Conservation (phyloP, 2,888 invertebrate genomes). For the Acanthosepion pharaonis region DNA sequence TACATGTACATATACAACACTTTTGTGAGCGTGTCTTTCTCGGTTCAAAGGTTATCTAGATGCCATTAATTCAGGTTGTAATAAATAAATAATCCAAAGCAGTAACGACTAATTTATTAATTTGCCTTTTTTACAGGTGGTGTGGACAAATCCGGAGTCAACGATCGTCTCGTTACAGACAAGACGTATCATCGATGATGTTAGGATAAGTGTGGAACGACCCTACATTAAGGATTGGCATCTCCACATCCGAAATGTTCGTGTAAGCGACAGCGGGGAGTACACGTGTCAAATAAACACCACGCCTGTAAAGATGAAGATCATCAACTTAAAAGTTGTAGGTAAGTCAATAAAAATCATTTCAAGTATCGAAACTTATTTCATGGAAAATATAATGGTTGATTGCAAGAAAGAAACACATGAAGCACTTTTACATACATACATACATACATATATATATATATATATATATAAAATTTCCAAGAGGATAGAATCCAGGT, state of each 20-base stretch:
- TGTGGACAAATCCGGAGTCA: slow-evolving; percentile 67
- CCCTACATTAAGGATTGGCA: slow-evolving; percentile 69
- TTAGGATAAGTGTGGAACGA: slow-evolving; percentile 67
- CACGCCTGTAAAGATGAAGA: slow-evolving; percentile 65
- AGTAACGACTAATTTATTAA: background rate
- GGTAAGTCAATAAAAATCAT: slow-evolving; percentile 58
- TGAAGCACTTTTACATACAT: too few species aligned
- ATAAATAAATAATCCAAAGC: background rate
- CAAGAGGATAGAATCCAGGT: too few species aligned
- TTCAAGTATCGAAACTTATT: too few species aligned
- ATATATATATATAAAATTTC: too few species aligned
- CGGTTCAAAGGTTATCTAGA: too few species aligned
- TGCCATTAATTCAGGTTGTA: too few species aligned
- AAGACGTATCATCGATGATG: slow-evolving; percentile 67
- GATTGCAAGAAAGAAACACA: too few species aligned
- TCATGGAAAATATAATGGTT: too few species aligned
- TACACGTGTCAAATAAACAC: slow-evolving; percentile 72
- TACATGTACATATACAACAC: too few species aligned
- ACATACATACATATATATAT: too few species aligned
- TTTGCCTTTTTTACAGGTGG: slow-evolving; percentile 60
- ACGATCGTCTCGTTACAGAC: slow-evolving; percentile 66
- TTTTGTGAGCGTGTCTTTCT: too few species aligned
- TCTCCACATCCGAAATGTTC: slow-evolving; percentile 66
- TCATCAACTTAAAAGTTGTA: slow-evolving; percentile 66
- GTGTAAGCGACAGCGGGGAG: slow-evolving; percentile 64